Percentiles rank a stretch among this genome's conserved stretches.
phyloP scores from a whole-genome alignment of 2,888 invertebrate species.

The Hypomecis punctinalis region DNA sequence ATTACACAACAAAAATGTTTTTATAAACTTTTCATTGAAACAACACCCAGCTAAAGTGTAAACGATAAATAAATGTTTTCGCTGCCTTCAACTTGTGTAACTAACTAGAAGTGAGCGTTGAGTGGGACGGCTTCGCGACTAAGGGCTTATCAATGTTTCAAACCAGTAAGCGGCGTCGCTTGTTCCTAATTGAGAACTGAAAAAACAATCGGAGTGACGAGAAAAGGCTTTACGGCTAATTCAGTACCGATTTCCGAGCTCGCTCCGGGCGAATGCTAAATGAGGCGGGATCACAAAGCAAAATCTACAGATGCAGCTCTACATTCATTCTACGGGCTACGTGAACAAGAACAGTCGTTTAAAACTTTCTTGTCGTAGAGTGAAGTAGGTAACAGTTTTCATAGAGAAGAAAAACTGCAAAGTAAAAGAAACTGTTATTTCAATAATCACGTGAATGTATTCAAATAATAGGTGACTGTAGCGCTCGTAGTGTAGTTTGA shows the following conservation, averaged over 20 bases:
- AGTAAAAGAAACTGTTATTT: too few relatives aligned
- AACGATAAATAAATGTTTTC: background rate
- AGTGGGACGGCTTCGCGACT: conserved; percentile 44
- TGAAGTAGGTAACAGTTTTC: too few relatives aligned
- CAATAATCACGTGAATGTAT: too few relatives aligned
- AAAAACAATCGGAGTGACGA: conserved; percentile 70
- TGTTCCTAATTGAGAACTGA: conserved; percentile 75
- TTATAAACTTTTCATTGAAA: too few relatives aligned
- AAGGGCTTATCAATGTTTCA: conserved; percentile 78
- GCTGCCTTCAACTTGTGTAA: background rate
- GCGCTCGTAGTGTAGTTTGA: too few relatives aligned
- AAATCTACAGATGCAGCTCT: too few relatives aligned
- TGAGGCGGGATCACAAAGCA: conserved; percentile 42
- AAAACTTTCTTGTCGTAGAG: too few relatives aligned
- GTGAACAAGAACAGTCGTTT: too few relatives aligned
- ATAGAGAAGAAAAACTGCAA: too few relatives aligned
- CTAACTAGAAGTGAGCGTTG: background rate
- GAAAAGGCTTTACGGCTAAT: conserved; percentile 71
- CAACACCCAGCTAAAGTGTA: background rate
- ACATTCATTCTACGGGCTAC: too few relatives aligned
- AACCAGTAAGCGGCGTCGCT: conserved; percentile 68
- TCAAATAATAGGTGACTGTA: too few relatives aligned
- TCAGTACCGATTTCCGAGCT: conserved; percentile 57
- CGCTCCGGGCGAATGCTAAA: conserved; percentile 59
- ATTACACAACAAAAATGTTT: too few relatives aligned